phyloP scores from a whole-genome alignment of 2,113 vertebrate species.

The Takifugu bimaculatus region DNA sequence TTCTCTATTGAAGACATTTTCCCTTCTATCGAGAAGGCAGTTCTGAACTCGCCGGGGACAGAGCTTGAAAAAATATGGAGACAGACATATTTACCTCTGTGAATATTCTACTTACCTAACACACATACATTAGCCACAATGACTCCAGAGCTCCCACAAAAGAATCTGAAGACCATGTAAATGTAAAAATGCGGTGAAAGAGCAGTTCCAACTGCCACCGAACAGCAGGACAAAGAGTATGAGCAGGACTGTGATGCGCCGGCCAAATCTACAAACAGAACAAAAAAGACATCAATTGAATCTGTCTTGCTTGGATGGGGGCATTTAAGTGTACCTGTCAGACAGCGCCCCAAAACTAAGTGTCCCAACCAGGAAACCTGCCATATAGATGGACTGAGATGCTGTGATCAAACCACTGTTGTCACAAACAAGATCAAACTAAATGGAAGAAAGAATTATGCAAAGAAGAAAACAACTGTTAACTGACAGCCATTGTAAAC shows the following conservation, averaged over 20 bases:
- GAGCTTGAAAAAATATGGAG: no score
- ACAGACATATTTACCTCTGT: no score
- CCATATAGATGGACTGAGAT: slow-evolving; percentile 83
- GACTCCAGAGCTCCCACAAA: not conserved
- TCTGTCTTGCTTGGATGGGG: no score
- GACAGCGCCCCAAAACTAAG: slow-evolving; percentile 78
- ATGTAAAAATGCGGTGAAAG: slow-evolving; percentile 70
- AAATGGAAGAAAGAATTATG: slow-evolving; percentile 36
- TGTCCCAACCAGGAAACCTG: slow-evolving; percentile 77
- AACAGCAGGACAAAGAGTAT: slow-evolving; percentile 66
- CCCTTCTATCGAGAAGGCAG: no score
- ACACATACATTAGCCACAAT: not conserved
- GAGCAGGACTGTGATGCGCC: slow-evolving; percentile 72
- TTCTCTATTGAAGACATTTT: no score
- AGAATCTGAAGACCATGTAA: slow-evolving; percentile 2
- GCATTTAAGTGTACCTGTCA: slow-evolving; percentile 72
- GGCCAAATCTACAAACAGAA: slow-evolving; percentile 77
- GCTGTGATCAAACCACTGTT: slow-evolving; percentile 69
- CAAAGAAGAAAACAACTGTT: not conserved
- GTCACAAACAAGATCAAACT: slow-evolving; percentile 87
- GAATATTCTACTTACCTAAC: slow-evolving; percentile 1
- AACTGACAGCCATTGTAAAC: no score
- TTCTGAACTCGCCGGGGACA: no score
- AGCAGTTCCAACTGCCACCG: slow-evolving; percentile 68
- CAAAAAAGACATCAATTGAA: not conserved